phyloP scores from a whole-genome alignment of 2,888 invertebrate species.

The Copidosoma aretas region DNA sequence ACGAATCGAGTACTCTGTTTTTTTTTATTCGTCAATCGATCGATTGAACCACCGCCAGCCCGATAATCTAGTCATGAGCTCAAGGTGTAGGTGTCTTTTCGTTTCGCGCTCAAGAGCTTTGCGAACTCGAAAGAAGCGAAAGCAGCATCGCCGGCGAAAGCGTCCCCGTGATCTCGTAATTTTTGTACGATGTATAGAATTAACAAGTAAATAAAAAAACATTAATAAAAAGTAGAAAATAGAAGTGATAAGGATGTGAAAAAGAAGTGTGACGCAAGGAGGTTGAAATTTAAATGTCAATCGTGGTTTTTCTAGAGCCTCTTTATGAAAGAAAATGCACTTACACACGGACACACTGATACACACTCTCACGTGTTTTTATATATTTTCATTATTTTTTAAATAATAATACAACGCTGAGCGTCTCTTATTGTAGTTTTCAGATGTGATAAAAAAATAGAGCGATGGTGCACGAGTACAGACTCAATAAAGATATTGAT shows the following conservation, averaged over 20 bases:
- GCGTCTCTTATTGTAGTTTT: too few relatives aligned
- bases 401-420: too few relatives aligned
- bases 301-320: neutral
- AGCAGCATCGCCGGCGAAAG: conserved; percentile 15
- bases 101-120: conserved; percentile 10
- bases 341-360: too few relatives aligned
- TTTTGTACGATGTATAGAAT: conserved; percentile 36
- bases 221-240: neutral
- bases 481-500: conserved; percentile 22
- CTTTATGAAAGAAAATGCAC: neutral
- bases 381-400: too few relatives aligned
- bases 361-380: too few relatives aligned
- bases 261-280: neutral
- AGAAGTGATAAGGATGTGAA: conserved; percentile 3
- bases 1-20: neutral
- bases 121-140: neutral
- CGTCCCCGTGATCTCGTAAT: conserved; percentile 30
- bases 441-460: conserved; percentile 8
- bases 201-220: conserved; percentile 6
- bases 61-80: conserved; percentile 44
- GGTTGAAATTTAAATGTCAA: neutral
- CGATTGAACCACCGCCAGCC: conserved; percentile 35
- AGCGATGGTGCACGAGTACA: neutral
- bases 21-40: conserved; percentile 8
- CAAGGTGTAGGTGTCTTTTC: neutral